Evolutionary conservation across 2,797 vertebrate species (phyloP), one percentile per base, ranked within the genome.

Genomic region (Pangasius larnaudii): DNA sequence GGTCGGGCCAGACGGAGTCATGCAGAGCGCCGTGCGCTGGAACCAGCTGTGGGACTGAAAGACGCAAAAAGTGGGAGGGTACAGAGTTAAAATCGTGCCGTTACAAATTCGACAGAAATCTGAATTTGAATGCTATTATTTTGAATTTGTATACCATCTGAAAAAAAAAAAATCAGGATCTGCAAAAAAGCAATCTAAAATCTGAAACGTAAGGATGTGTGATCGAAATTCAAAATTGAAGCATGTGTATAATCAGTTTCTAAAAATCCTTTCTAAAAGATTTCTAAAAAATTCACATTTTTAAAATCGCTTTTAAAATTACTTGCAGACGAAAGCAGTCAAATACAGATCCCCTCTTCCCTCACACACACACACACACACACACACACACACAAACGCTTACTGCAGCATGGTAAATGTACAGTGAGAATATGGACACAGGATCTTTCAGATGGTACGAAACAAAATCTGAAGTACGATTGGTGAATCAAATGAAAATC

Each of bases 1-100:
- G 95, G 58, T 96, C 93, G 2, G 93, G 94, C 96, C 97, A 97
- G 1, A 89, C 92, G 58, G 91, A 92, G 0, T 92, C 91, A 10
- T 95, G 93, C 86, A 91, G 92, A 69, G 79, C 83, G 8, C 84
- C 82, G 78, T 92, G 88, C 71, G 90, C 91, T 19, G 89, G 89
- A 86, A 88, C 79, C 90, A 89, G 82, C 59, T 92, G 85, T 1
- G 83, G 90, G 9, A 93, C 97, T 96, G 85, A 63, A 85, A 11
- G 78, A 87, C 56, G 89, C 8, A 85, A 67, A 67, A 78, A 78
- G 27, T 22, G 16, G 51, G n/a, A 19, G n/a, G 33, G 69, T 49
- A 5, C 5, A 19, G 8, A 10, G 77, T 79, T 22, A 58, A 30
- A 36, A 30, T 27, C 39, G 0, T 14, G 42, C 39, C 10, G 5